Base-by-base conservation (phyloP, 2,113 vertebrate species). In the Oxyruncus cristatus region DNA sequence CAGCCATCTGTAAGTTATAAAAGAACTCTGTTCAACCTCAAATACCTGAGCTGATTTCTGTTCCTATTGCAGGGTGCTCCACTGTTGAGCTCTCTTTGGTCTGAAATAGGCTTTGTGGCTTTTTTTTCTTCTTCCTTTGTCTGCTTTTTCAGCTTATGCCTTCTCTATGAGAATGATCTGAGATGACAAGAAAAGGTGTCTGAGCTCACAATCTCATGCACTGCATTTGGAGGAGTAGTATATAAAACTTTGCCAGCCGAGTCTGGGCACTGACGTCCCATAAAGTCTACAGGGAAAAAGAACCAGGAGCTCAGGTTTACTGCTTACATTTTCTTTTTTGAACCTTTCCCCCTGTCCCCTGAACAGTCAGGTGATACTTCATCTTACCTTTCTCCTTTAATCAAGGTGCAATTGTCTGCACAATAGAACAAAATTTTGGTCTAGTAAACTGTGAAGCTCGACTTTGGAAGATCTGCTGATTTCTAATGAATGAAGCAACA, bases 1-100 rank as follows among this genome's bases (percentile, higher is more conserved):
- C 70, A 92, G 12, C 49, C 86, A 88, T 88, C 94, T 96, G 91
- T 89, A 94, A 92, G 86, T 76, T 96, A 94, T 91, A 96, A 96
- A 92, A 87, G 35, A 91, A 42, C 68, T 81, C 72, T 72, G 65
- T 88, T 94, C 83, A 92, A 2, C 53, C 70, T 94, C 8, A 19
- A 59, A 92, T 89, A 89, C 28, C 39, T 20, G 6, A 87, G 62
- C 53, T 87, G 79, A 94, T 93, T 92, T 92, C 86, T 94, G 66
- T 78, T 94, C 47, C 42, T 92, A 49, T 65, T 3, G 13, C 2
- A 33, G 73, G 32, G 59, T 96, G 35, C 46, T 92, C 44, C 1
- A 6, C 72, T 84, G 33, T 86, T 83, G 73, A 96, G 72, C 9
- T 56, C 23, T 49, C 74, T 93, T 92, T 84, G 76, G 88, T 86